Evolutionary conservation across 2,888 invertebrate genomes (phyloP), one percentile per base, ranked within the genome.

Genomic region (Sarcophaga variegata): DNA sequence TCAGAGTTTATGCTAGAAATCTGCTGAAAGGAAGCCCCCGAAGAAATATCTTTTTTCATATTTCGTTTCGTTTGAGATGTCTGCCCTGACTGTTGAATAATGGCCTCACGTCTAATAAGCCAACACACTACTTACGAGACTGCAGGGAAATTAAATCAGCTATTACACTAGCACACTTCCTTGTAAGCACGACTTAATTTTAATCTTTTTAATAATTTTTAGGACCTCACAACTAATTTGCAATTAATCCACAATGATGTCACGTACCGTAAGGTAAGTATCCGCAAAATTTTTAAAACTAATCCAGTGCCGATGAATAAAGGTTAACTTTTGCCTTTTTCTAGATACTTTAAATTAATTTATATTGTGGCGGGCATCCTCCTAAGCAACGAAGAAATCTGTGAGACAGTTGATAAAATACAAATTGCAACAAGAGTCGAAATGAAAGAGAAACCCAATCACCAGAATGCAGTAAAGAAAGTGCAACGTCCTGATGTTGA

Each of bases 291-390:
- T 92, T 81, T 91, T 92, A 78, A 93, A 93, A 88, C 90, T 93
- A 88, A 91, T 93, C 89, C 92, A 93, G 3, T 14, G 17, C 1
- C 1, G 4, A 54, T 12, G 54, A 54, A 14, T 54, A 14, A 54
- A 54, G 17, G 0, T 54, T 14, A 54, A 14, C 54, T 17, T 14
- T 17, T 14, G 63, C 45, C 27, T 74, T 25, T 62, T 69, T 77
- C 59, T 86, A 93, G 93, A 89, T 92, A 93, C 81, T 91, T 93
- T 81, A 93, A 93, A 88, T 90, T 93, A 88, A 91, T 93, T 89
- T 93, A 93, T 88, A 93, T 93, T 86, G 93, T 93, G 60, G 91
- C 92, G 54, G 93, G 93, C 60, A 93, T 93, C 71, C 89, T 93
- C 60, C 90, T 92, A 71, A 92, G 93, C 85, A 92, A 93, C 87